Conservation (phyloP, 2,113 vertebrate species). For the Alectura lathami region DNA sequence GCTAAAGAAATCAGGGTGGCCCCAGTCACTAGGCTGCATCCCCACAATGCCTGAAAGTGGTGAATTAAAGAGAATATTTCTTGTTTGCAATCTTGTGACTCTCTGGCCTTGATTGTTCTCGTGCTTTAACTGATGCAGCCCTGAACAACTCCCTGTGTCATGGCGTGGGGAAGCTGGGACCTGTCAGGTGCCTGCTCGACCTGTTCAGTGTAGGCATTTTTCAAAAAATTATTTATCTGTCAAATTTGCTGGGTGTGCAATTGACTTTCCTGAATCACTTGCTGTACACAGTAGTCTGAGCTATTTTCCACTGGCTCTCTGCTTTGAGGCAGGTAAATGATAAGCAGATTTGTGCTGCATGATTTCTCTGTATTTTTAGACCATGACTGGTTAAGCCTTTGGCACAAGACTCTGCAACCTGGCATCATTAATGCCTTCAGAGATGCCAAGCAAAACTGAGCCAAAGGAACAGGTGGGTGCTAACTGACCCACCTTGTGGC, state of each 20-base stretch:
- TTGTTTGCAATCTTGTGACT: background rate
- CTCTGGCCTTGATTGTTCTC: background rate
- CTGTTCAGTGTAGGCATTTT: background rate
- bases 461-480: background rate
- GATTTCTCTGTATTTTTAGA: background rate
- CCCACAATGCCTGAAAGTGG: background rate
- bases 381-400: background rate
- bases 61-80: background rate
- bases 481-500: background rate
- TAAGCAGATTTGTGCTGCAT: background rate
- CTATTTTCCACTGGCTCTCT: background rate
- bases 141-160: background rate
- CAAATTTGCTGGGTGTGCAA: background rate
- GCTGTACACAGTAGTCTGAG: background rate
- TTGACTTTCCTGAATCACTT: background rate
- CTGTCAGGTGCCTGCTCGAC: accelerated
- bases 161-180: accelerated
- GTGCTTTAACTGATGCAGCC: background rate
- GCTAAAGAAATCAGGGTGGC: accelerated
- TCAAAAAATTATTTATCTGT: background rate
- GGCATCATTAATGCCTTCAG: background rate
- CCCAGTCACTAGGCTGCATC: background rate
- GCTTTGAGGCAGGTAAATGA: background rate
- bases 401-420: background rate
- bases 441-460: background rate